phyloP scores from a whole-genome alignment of 1,140 invertebrate species.

The Cepaea nemoralis region DNA sequence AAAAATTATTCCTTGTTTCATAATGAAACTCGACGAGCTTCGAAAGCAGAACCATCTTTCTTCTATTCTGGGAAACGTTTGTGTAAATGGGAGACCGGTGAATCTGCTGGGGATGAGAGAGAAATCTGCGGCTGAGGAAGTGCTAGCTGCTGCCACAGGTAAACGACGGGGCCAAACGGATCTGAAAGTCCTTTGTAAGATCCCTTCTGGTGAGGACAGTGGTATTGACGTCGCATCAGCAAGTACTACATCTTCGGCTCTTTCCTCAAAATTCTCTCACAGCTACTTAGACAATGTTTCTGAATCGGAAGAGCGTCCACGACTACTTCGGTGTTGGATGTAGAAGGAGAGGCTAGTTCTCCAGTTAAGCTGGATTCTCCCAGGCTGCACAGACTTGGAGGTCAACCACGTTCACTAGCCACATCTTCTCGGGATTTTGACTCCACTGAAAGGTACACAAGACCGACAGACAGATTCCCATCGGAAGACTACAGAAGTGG shows the following conservation, averaged over 20 bases:
- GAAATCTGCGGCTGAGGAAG: not conserved
- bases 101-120: slow-evolving; percentile 30
- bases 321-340: not conserved
- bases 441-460: too few relatives aligned
- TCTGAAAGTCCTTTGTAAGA: not conserved
- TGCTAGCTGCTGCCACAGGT: not conserved
- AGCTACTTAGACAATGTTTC: not conserved
- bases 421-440: too few relatives aligned
- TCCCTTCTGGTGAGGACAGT: slow-evolving; percentile 17
- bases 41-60: not conserved
- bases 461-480: too few relatives aligned
- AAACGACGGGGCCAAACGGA: not conserved
- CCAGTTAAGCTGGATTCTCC: too few relatives aligned
- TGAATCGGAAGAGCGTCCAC: not conserved
- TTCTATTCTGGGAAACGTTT: slow-evolving; percentile 24
- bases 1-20: slow-evolving; percentile 39
- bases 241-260: not conserved
- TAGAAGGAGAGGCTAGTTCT: not conserved
- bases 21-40: not conserved
- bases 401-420: too few relatives aligned
- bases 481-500: too few relatives aligned
- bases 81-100: slow-evolving; percentile 41
- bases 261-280: not conserved
- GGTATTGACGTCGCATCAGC: not conserved
- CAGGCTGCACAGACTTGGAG: too few relatives aligned